These are phyloP conservation scores for Donacobius atricapilla DNA, from an alignment of 2,113 vertebrate species.

Conservation along the genomic window DNA sequence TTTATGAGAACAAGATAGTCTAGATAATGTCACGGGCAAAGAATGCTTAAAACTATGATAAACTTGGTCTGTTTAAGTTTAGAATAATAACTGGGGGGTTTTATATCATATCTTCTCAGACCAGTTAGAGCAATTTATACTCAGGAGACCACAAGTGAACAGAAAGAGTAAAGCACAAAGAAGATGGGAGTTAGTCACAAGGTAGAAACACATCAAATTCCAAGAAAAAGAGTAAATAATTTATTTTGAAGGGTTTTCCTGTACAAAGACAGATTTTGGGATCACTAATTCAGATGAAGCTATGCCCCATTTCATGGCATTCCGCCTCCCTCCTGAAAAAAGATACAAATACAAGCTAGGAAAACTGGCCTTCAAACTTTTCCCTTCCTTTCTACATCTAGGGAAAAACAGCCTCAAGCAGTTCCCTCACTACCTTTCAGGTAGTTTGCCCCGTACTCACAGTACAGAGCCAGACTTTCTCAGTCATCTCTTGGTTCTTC, in stretches of 20 bases:
- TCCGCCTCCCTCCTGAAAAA: background rate
- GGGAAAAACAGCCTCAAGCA: background rate
- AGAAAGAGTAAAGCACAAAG: background rate
- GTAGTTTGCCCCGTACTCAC: background rate
- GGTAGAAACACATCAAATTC: background rate
- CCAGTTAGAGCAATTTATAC: background rate
- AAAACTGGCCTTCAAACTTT: background rate
- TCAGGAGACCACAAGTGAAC: background rate
- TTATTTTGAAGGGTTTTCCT: background rate
- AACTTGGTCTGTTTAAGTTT: background rate
- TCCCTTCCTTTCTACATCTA: background rate
- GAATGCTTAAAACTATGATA: background rate
- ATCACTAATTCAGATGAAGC: background rate
- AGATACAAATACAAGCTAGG: background rate
- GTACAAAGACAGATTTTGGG: background rate
- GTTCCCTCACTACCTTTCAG: background rate
- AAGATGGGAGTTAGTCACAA: background rate
- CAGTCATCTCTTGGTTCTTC: background rate
- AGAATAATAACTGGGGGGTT: background rate
- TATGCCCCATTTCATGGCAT: background rate
- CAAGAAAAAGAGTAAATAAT: background rate
- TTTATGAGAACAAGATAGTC: background rate
- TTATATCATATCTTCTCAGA: background rate
- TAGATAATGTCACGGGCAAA: background rate
- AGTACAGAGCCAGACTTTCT: background rate